A percentile compares a stretch with the other conserved stretches of the same genome.
These are phyloP conservation scores for Tinamus guttatus DNA, from an alignment of 2,113 vertebrate genomes.

Conservation along the genomic window DNA sequence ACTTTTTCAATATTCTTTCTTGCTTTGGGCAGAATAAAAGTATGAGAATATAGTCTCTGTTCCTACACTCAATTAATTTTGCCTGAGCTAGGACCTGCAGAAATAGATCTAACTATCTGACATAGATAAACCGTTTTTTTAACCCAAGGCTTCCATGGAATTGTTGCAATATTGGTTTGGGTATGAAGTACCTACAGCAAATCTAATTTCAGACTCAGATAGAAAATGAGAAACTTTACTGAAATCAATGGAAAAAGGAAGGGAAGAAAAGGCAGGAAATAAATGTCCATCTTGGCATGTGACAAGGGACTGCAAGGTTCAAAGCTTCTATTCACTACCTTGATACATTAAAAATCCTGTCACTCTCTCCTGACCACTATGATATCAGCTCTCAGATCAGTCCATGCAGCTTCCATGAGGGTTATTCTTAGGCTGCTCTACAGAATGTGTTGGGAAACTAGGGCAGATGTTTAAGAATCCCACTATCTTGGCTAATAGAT, in stretches of 20 bases:
- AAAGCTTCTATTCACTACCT: background rate
- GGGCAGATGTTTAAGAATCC: background rate
- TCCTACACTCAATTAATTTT: slow-evolving; percentile 20
- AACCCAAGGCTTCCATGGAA: slow-evolving; percentile 2
- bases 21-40: slow-evolving; percentile 35
- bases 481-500: background rate
- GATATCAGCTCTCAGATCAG: background rate
- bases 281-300: background rate
- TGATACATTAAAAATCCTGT: background rate
- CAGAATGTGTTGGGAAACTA: background rate
- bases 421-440: background rate
- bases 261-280: slow-evolving; percentile 11
- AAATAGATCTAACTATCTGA: background rate
- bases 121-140: background rate
- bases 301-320: background rate
- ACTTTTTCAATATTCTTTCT: slow-evolving; percentile 16
- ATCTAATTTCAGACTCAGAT: slow-evolving; percentile 14
- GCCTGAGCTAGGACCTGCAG: background rate
- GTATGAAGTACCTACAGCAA: background rate
- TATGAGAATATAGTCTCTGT: slow-evolving; percentile 7
- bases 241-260: slow-evolving; percentile 14
- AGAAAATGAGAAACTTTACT: slow-evolving; percentile 5
- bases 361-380: background rate
- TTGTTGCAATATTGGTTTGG: background rate
- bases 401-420: background rate